phyloP scores from a whole-genome alignment of 2,797 vertebrate genomes.

The Florisuga fusca region DNA sequence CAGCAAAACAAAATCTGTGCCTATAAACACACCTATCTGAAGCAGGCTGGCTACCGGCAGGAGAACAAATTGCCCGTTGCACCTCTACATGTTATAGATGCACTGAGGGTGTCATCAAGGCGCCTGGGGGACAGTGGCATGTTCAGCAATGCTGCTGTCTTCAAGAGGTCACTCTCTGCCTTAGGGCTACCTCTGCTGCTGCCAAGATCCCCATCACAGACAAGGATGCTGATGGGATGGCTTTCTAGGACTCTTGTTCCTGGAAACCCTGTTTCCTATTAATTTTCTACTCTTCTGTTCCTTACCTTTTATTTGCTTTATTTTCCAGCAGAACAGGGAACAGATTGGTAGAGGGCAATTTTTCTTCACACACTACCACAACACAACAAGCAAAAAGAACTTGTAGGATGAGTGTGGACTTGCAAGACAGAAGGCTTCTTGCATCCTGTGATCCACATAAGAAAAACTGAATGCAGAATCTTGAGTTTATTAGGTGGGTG shows the following conservation, averaged over 20 bases:
- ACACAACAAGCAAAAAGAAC: not conserved
- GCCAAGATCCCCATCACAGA: accelerated
- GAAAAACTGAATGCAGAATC: not conserved
- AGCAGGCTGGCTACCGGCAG: not conserved
- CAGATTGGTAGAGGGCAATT: not conserved
- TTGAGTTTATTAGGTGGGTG: not conserved
- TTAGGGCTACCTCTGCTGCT: not conserved
- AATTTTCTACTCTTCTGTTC: not conserved
- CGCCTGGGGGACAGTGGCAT: not conserved
- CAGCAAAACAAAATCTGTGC: not conserved
- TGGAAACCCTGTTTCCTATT: not conserved
- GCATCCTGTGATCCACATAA: not conserved
- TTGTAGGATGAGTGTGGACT: not conserved
- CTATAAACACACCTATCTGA: not conserved
- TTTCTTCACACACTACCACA: not conserved
- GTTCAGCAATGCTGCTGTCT: not conserved
- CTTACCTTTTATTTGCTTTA: not conserved
- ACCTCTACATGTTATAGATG: no score
- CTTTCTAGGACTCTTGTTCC: not conserved
- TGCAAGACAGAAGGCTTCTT: not conserved
- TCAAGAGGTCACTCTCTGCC: no score
- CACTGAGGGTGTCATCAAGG: not conserved
- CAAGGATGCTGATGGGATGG: not conserved
- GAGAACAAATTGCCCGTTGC: not conserved
- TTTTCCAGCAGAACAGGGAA: not conserved